These are phyloP conservation scores for Halocaridina rubra DNA, from an alignment of 2,888 invertebrate species.

Conservation along the genomic window DNA sequence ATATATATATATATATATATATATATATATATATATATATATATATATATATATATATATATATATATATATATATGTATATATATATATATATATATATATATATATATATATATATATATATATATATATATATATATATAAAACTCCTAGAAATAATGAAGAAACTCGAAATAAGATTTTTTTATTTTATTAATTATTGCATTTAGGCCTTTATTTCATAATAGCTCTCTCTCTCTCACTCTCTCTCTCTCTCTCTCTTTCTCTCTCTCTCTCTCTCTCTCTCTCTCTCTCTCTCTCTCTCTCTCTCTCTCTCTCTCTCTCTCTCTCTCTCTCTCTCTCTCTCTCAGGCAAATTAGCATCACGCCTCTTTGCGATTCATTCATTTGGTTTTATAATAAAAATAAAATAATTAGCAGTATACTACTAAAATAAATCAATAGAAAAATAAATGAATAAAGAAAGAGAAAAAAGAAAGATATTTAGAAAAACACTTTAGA, in stretches of 20 bases:
- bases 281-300: neutral
- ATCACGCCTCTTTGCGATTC: too few species aligned
- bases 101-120: neutral
- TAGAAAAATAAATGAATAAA: too few species aligned
- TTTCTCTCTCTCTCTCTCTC: constrained; percentile 11
- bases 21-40: constrained; percentile 33
- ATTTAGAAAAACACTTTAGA: too few species aligned
- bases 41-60: constrained; percentile 34
- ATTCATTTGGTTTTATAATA: too few species aligned
- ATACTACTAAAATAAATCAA: too few species aligned
- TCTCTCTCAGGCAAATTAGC: too few species aligned
- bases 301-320: neutral
- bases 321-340: neutral
- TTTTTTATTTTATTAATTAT: neutral
- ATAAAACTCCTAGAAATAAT: too few species aligned
- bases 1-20: constrained; percentile 20
- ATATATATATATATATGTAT: constrained; percentile 10
- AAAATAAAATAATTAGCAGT: too few species aligned
- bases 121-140: constrained; percentile 6
- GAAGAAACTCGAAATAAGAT: neutral
- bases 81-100: neutral
- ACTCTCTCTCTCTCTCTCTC: neutral
- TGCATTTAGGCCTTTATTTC: neutral
- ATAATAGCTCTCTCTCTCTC: neutral
- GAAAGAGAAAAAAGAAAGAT: too few species aligned